Evolutionary conservation across 2,113 vertebrate species (phyloP), one percentile per base, ranked within the genome.

Genomic region (Megaptera novaeangliae): DNA sequence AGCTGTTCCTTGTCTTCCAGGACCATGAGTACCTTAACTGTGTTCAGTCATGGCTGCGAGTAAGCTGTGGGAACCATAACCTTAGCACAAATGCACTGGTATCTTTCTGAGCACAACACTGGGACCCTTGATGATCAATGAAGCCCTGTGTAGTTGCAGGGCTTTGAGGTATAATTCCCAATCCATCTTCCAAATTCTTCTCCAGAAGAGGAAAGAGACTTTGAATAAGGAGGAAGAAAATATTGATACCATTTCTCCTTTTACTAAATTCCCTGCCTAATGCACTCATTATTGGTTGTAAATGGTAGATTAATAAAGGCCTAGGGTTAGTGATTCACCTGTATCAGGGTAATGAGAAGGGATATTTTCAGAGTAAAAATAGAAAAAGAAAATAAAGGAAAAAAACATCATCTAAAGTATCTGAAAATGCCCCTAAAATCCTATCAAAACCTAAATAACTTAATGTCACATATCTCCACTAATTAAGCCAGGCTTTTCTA

Each of bases 401-500:
- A 52, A 52, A 57, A 74, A 84, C 3, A 77, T 29, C 23, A 87
- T 69, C 25, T 49, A 66, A 93, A 14, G 25, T 46, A 41, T 66
- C 63, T 71, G 1, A 82, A 94, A 93, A 86, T 46, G 3, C 23
- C n/a, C 27, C 27, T n/a, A 72, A 92, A 94, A 74, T 74, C 15
- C 6, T 75, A 88, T 88, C 57, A 87, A 75, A 94, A 55, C 39
- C 2, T 20, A 81, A 94, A 68, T 80, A 94, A 85, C 59, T 94
- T 91, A 55, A 31, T 61, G 13, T 64, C 20, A 66, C 3, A 34
- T 93, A 61, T 18, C 34, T 96, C 21, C 41, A 91, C 46, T 93
- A 94, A 98, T 94, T 95, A 95, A 95, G 64, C 55, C 34, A 77
- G 34, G 12, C 44, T 94, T 92, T 97, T 97, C 57, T 88, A 81